Percentiles rank a stretch among this genome's conserved stretches.
These are phyloP conservation scores for Echeneis naucrates DNA, from an alignment of 2,797 vertebrate species.

Conservation along the genomic window DNA sequence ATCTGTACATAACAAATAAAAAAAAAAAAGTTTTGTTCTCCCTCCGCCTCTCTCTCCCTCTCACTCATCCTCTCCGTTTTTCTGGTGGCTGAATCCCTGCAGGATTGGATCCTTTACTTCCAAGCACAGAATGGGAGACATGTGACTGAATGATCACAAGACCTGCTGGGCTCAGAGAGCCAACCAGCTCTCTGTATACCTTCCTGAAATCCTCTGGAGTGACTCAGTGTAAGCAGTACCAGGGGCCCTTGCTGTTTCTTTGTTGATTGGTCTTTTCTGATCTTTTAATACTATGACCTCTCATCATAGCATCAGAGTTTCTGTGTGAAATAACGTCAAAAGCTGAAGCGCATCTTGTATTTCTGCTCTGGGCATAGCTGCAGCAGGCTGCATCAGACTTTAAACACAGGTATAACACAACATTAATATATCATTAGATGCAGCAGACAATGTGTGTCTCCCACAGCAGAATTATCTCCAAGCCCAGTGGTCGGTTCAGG, in stretches of 20 bases:
- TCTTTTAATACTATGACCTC: slow-evolving; percentile 51
- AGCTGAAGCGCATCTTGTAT: slow-evolving; percentile 10
- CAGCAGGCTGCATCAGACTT: slow-evolving; percentile 33
- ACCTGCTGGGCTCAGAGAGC: slow-evolving; percentile 44
- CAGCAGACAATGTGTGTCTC: not conserved
- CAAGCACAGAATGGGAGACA: slow-evolving; percentile 67
- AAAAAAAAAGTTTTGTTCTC: slow-evolving; percentile 21
- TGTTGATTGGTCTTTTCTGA: slow-evolving; percentile 44
- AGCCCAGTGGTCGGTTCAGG: slow-evolving; percentile 24
- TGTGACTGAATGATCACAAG: slow-evolving; percentile 81
- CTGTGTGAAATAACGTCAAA: slow-evolving; percentile 28
- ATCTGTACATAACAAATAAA: slow-evolving; percentile 32
- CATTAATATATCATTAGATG: slow-evolving; percentile 1
- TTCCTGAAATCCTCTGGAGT: slow-evolving; percentile 58
- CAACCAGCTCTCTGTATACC: slow-evolving; percentile 38
- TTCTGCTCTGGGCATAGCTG: slow-evolving; percentile 2
- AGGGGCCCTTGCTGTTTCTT: slow-evolving; percentile 34
- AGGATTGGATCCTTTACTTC: slow-evolving; percentile 50
- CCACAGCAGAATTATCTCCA: not conserved
- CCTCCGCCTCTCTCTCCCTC: not conserved
- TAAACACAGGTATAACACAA: slow-evolving; percentile 48
- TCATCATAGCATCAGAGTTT: slow-evolving; percentile 42
- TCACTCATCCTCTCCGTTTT: slow-evolving; percentile 10
- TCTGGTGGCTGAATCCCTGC: slow-evolving; percentile 45
- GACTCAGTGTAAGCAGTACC: slow-evolving; percentile 63